Evolutionary conservation across 2,888 invertebrate species (phyloP).

Genomic region (Lasius fuliginosus): DNA sequence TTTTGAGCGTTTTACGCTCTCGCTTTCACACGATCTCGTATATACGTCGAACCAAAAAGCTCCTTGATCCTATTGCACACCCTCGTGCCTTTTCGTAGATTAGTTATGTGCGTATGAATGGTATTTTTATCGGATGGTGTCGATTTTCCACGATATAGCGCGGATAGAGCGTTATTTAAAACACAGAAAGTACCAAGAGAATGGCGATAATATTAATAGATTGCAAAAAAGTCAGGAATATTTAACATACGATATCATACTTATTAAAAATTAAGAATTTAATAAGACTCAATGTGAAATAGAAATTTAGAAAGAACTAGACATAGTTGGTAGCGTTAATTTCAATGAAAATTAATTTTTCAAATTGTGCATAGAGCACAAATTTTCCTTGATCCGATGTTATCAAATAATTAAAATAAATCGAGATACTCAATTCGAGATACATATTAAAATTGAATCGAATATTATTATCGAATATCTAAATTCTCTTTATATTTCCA

Average conservation of each 20-base stretch:
- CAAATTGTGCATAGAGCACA: no score
- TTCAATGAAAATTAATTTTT: no score
- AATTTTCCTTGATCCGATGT: no score
- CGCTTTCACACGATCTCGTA: slow-evolving; percentile 43
- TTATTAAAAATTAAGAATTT: background rate
- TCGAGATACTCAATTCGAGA: background rate
- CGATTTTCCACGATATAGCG: background rate
- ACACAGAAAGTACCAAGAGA: background rate
- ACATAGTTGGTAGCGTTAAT: no score
- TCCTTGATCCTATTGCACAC: slow-evolving; percentile 65
- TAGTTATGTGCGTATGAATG: slow-evolving; percentile 13
- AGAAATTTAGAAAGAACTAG: no score
- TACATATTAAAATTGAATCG: background rate
- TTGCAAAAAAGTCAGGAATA: background rate
- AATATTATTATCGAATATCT: background rate
- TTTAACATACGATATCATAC: background rate
- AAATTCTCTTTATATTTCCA: background rate
- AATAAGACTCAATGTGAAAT: no score
- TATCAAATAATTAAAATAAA: no score
- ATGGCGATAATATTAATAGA: background rate
- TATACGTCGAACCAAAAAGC: slow-evolving; percentile 41
- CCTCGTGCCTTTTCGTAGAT: slow-evolving; percentile 68
- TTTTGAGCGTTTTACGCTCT: slow-evolving; percentile 25
- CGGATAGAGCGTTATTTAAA: background rate
- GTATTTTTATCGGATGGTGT: background rate